Evolutionary conservation across 2,797 vertebrate species (phyloP), one percentile per base, ranked within the genome.

Genomic region (Borostomias antarcticus): DNA sequence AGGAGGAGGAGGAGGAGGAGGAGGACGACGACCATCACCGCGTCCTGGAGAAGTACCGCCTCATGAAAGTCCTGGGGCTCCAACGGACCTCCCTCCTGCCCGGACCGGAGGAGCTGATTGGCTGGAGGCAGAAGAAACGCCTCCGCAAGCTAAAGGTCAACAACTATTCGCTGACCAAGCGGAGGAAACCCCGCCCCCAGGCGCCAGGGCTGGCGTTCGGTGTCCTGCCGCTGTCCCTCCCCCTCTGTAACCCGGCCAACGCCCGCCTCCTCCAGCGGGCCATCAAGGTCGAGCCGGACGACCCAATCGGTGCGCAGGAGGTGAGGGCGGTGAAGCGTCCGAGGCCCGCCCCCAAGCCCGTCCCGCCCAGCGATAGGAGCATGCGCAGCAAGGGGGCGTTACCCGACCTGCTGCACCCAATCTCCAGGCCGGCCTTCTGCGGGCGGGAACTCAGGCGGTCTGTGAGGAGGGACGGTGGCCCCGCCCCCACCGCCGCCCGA

Each of bases 91-190:
- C 91, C 26, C 86, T 93, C 15, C 78, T 92, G 4, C 90, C 91
- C 26, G 78, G 89, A 73, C 92, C 91, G 10, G 92, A 93, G 51
- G 92, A 93, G 72, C 80, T 91, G 53, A 90, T 92, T 1, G 92
- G 92, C 52, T 94, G 93, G 93, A 89, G 90, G 56, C 93, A 93
- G 68, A 94, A 94, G 80, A 93, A 93, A 66, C 84, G 93, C 4
- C 88, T 94, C 51, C 81, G 93, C 64, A 93, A 93, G 76, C 84
- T 90, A 48, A 94, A 94, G 75, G 90, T 89, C 28, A 93, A 90
- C 77, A 91, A 93, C 79, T 94, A 94, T 52, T 93, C 91, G 0
- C 86, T 94, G 33, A 93, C 91, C 17, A 86, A 89, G 40, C 78
- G 90, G 51, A 78, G 92, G 50, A 92, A 91, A 74, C 89, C 91